phyloP scores from a whole-genome alignment of 2,888 invertebrate genomes.

The Mactromeris polynyma region DNA sequence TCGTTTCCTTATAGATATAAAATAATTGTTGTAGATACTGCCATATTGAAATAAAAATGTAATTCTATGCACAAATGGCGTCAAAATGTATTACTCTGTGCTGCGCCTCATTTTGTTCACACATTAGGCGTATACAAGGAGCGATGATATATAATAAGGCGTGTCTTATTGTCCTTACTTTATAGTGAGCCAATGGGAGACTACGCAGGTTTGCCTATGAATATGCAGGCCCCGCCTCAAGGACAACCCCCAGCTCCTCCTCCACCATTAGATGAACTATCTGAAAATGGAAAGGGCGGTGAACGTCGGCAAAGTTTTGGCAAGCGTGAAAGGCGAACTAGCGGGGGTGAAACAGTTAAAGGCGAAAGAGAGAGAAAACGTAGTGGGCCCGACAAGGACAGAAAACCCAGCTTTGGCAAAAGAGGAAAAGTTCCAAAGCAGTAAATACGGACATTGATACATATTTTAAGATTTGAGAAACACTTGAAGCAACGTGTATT shows the following conservation, averaged over 20 bases:
- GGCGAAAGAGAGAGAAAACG: constrained; percentile 39
- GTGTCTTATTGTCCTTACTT: neutral
- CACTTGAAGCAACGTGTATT: too few relatives aligned
- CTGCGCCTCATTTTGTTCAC: too few relatives aligned
- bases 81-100: too few relatives aligned
- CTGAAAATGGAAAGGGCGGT: neutral
- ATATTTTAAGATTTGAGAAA: neutral
- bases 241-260: constrained; percentile 25
- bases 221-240: constrained; percentile 18
- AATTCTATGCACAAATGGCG: too few relatives aligned
- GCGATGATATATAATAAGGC: neutral
- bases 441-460: constrained; percentile 42
- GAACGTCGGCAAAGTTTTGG: constrained; percentile 30
- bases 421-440: constrained; percentile 61
- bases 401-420: constrained; percentile 47
- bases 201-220: constrained; percentile 51
- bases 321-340: constrained; percentile 41
- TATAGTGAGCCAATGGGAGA: constrained; percentile 29
- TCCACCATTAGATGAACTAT: constrained; percentile 7
- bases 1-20: too few relatives aligned
- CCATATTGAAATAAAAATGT: too few relatives aligned
- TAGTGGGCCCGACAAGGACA: constrained; percentile 51
- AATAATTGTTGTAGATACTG: too few relatives aligned
- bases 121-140: too few relatives aligned
- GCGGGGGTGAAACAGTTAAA: constrained; percentile 15